Conservation (phyloP, 2,888 invertebrate species). For the Platycheirus albimanus region DNA sequence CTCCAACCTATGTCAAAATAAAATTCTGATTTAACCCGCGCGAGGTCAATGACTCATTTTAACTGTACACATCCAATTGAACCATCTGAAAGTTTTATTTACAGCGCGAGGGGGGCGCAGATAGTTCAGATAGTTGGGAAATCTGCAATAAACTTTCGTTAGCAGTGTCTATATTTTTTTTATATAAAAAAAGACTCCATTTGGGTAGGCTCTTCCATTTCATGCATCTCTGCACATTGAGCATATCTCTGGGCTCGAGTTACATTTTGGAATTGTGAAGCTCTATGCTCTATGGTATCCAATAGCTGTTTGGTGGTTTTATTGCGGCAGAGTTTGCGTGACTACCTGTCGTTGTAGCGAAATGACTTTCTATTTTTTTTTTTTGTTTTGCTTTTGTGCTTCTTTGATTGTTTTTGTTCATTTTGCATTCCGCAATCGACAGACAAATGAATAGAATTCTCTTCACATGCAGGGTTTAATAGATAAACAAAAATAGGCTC, state of each 20-base stretch:
- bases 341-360: slow-evolving; percentile 54
- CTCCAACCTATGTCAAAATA: background rate
- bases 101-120: slow-evolving; percentile 12
- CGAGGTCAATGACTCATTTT: slow-evolving; percentile 54
- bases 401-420: slow-evolving; percentile 22
- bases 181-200: slow-evolving; percentile 4
- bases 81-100: slow-evolving; percentile 14
- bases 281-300: slow-evolving; percentile 42
- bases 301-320: slow-evolving; percentile 40
- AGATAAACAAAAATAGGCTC: no score
- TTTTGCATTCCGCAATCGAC: slow-evolving; percentile 10
- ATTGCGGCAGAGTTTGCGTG: slow-evolving; percentile 53
- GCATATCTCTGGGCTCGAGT: slow-evolving; percentile 24
- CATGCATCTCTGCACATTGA: slow-evolving; percentile 7
- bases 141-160: slow-evolving; percentile 67
- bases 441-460: background rate
- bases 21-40: background rate
- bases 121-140: slow-evolving; percentile 22
- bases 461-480: no score
- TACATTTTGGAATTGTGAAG: slow-evolving; percentile 51
- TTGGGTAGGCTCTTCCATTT: slow-evolving; percentile 21
- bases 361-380: slow-evolving; percentile 66
- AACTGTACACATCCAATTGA: slow-evolving; percentile 24
- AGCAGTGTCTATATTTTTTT: slow-evolving; percentile 38
- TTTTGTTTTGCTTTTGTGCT: slow-evolving; percentile 33